Evolutionary conservation across 2,113 vertebrate genomes (phyloP).

Genomic region (Okapia johnstoni): DNA sequence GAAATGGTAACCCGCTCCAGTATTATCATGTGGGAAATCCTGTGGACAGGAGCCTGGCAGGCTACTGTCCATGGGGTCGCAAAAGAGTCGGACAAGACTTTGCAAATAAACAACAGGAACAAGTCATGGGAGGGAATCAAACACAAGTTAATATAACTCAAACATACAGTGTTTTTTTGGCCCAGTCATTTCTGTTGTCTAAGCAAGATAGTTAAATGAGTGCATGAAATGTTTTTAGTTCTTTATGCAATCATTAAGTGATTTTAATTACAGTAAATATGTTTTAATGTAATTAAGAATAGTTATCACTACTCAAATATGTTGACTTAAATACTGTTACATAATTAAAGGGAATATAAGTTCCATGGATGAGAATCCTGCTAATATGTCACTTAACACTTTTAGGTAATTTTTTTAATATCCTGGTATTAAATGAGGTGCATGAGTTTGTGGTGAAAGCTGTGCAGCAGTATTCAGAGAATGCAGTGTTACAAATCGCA

Average conservation of each 20-base stretch:
- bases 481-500: constrained; percentile 85
- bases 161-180: neutral
- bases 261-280: neutral
- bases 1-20: neutral
- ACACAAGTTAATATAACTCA: neutral
- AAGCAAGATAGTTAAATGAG: neutral
- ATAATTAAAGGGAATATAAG: neutral
- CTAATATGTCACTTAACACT: constrained; percentile 45
- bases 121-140: neutral
- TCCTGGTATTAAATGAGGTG: constrained; percentile 92
- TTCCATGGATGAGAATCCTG: neutral
- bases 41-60: neutral
- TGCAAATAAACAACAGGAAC: neutral
- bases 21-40: neutral
- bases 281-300: constrained; percentile 2
- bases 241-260: neutral
- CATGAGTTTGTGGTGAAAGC: constrained; percentile 88
- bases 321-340: neutral
- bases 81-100: neutral
- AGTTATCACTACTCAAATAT: neutral
- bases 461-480: constrained; percentile 83
- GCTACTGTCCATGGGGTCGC: fast-evolving
- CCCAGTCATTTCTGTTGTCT: neutral
- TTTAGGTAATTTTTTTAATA: constrained; percentile 93
- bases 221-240: neutral